phyloP scores from a whole-genome alignment of 1,140 invertebrate species.

The Heliconius eleuchia region DNA sequence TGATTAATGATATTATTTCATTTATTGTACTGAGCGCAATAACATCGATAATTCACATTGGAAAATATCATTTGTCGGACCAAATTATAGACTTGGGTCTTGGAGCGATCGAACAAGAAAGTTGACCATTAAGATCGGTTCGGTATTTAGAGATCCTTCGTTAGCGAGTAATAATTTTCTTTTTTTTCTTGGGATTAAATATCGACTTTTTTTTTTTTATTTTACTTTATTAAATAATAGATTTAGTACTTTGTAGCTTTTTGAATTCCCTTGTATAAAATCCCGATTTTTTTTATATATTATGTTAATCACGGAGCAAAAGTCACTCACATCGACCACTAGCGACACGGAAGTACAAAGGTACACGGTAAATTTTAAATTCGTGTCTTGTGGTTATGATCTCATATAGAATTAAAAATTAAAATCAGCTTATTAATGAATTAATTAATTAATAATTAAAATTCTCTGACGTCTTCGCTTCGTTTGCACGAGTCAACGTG shows the following conservation, averaged over 20 bases:
- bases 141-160: conserved; percentile 25
- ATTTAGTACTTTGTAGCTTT: no score
- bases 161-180: background rate
- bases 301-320: background rate
- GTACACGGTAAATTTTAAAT: background rate
- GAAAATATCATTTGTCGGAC: conserved; percentile 50
- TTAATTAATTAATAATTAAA: background rate
- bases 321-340: background rate
- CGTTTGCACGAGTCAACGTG: background rate
- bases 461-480: background rate
- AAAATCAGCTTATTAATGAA: background rate
- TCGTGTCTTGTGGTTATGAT: background rate
- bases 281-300: no score
- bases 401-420: background rate
- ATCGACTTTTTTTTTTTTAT: no score
- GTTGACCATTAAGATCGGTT: conserved; percentile 29
- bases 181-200: no score
- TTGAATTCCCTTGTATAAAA: background rate
- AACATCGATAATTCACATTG: conserved; percentile 53
- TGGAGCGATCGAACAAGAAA: conserved; percentile 27
- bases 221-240: no score
- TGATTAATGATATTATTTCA: conserved; percentile 40
- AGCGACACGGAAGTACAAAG: background rate
- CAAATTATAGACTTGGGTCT: conserved; percentile 44
- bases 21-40: conserved; percentile 26